Evolutionary conservation across 2,797 vertebrate species (phyloP), one percentile per base, ranked within the genome.

Genomic region (Ispidina picta): DNA sequence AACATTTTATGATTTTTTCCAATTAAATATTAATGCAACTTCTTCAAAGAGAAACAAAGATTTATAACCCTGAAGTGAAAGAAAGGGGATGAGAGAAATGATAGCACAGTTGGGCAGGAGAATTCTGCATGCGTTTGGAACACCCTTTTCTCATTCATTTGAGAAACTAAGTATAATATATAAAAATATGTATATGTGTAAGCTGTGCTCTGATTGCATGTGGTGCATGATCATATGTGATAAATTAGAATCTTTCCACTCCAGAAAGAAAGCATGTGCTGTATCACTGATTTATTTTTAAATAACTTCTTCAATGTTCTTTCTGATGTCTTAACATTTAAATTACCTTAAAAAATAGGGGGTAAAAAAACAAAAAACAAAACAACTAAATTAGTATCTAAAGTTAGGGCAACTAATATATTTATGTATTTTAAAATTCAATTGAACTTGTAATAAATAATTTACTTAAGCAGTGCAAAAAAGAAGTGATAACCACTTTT

Each of bases 21-120:
- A 95, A 97, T 98, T 97, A 97, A 98, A 97, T 97, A 97, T 97
- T 97, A 97, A 98, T 97, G 90, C 52, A 94, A 81, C 76, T 72
- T 90, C 82, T 93, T 96, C 93, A 94, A 96, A 96, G 91, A 94
- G 91, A 94, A 96, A 91, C 86, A 94, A 94, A 96, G 84, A 97
- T 95, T 96, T 97, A 95, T 96, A 96, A 89, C 83, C 70, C 90
- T 84, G 69, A 97, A 93, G 80, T 83, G 72, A 96, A 93, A 93
- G 51, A 69, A 54, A 85, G 55, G 79, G 86, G 74, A 85, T 88
- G 66, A 91, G 63, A 92, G 60, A 88, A 88, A 16, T 83, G 71
- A 89, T 86, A 86, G 78, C 44, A 9, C 55, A 86, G 70, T 44
- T 94, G 66, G 83, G 60, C 75, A 92, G 79, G 64, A 95, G 76